Base-by-base conservation (phyloP, 2,113 vertebrate species). In the Ciconia stormi region DNA sequence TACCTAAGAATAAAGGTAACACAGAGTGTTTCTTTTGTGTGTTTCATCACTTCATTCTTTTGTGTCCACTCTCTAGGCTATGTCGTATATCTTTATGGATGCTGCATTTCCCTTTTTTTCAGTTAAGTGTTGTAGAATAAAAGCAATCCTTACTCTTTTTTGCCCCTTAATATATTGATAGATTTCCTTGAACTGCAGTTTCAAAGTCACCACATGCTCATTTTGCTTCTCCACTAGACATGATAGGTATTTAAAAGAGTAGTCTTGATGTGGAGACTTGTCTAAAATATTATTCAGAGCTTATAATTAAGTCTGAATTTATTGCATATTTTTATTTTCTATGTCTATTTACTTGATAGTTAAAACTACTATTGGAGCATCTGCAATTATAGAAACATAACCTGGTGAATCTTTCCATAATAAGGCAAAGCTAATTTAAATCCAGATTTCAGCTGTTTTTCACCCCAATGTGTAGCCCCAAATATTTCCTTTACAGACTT, bases 171-270 rank as follows among this genome's bases (percentile, higher is more conserved):
- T 95, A 13, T 79, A 44, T 38, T 72, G 50, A 46, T 66, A 76
- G 83, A 59, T 56, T 91, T 83, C 50, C 93, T 92, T 93, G 87
- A 93, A 93, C 55, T 97, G 79, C 20, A 27, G 8, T 67, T 93
- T 96, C 88, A 70, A 58, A 95, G 61, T 93, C 36, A 13, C 9
- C 11, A 11, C 16, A 11, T 78, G 42, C 18, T 85, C 4, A 1
- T 63, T 92, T 95, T 89, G 32, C 49, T 61, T 96, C n/a, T 42
- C 34, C 46, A 22, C 59, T 71, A 32, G 56, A 52, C 49, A 20
- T 15, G 26, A 7, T 36, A 53, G 44, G 6, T 66, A 59, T 71
- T 80, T 82, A 63, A 86, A 56, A 47, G 40, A 89, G 42, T 11
- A 87, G 22, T 78, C 58, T 96, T 69, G 79, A 85, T 93, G 49